These are phyloP conservation scores for Polietes domitor DNA, from an alignment of 2,888 invertebrate species.

Conservation along the genomic window DNA sequence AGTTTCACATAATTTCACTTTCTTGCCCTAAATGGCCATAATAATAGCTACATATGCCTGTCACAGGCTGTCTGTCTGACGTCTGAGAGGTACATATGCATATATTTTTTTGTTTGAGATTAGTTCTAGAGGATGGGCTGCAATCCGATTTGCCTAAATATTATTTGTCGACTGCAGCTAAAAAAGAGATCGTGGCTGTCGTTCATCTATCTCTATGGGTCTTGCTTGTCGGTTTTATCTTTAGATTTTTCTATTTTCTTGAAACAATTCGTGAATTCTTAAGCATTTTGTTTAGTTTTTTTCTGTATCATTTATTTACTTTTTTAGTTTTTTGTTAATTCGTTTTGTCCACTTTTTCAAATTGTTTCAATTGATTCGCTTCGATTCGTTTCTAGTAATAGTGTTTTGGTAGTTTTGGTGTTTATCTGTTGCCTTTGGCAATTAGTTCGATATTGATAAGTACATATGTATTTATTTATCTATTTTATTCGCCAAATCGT, in stretches of 20 bases:
- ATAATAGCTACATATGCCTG: slow-evolving; percentile 61
- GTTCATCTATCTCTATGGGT: slow-evolving; percentile 17
- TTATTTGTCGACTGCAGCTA: slow-evolving; percentile 69
- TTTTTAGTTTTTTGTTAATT: slow-evolving; percentile 23
- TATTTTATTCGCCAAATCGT: slow-evolving; percentile 48
- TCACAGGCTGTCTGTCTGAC: slow-evolving; percentile 70
- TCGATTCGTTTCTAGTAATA: slow-evolving; percentile 37
- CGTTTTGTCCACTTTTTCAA: slow-evolving; percentile 48
- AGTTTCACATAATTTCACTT: slow-evolving; percentile 49
- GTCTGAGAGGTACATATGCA: not conserved
- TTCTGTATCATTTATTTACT: not conserved
- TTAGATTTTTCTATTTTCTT: slow-evolving; percentile 12
- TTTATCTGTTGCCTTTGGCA: slow-evolving; percentile 38
- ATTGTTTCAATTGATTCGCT: slow-evolving; percentile 50
- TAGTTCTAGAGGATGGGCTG: slow-evolving; percentile 47
- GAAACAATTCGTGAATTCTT: slow-evolving; percentile 11
- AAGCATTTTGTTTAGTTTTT: slow-evolving; percentile 36
- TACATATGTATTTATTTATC: slow-evolving; percentile 31
- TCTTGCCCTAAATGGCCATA: slow-evolving; percentile 30
- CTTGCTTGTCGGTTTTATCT: not conserved
- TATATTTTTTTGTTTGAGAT: slow-evolving; percentile 25
- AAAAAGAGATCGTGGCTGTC: slow-evolving; percentile 8
- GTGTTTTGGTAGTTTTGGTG: not conserved
- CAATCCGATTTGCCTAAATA: slow-evolving; percentile 64
- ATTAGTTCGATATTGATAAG: slow-evolving; percentile 51